A percentile compares a stretch with the other conserved stretches of the same genome.
Evolutionary conservation across 1,140 invertebrate species (phyloP).

Genomic region (Aphis craccivora): DNA sequence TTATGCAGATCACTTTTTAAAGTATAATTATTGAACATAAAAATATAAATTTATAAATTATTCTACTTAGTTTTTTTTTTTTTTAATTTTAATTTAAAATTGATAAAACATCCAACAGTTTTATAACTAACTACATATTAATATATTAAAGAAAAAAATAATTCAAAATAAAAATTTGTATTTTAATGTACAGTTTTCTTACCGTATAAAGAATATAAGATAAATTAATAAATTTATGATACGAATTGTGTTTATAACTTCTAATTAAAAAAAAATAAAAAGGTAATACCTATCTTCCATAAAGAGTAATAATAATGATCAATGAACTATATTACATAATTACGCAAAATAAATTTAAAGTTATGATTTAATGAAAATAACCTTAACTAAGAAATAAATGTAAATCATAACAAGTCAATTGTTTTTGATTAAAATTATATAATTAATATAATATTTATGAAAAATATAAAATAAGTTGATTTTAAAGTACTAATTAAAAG

Average conservation of each 20-base stretch:
- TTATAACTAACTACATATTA: not conserved
- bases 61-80: not conserved
- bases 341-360: not conserved
- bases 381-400: no score
- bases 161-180: not conserved
- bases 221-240: not conserved
- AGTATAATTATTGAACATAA: not conserved
- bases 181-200: not conserved
- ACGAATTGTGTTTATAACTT: not conserved
- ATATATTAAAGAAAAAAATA: not conserved
- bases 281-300: not conserved
- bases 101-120: not conserved
- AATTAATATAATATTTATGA: not conserved
- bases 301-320: not conserved
- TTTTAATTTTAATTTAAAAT: not conserved
- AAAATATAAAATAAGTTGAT: not conserved
- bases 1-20: not conserved
- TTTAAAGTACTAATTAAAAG: not conserved
- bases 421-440: not conserved
- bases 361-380: not conserved
- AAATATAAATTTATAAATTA: not conserved
- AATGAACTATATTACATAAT: not conserved
- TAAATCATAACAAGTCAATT: not conserved
- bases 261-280: not conserved
- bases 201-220: not conserved